Percentiles rank a stretch among this genome's conserved stretches.
Conservation (phyloP, 2,888 invertebrate genomes). For the Nemapogon koenigi region DNA sequence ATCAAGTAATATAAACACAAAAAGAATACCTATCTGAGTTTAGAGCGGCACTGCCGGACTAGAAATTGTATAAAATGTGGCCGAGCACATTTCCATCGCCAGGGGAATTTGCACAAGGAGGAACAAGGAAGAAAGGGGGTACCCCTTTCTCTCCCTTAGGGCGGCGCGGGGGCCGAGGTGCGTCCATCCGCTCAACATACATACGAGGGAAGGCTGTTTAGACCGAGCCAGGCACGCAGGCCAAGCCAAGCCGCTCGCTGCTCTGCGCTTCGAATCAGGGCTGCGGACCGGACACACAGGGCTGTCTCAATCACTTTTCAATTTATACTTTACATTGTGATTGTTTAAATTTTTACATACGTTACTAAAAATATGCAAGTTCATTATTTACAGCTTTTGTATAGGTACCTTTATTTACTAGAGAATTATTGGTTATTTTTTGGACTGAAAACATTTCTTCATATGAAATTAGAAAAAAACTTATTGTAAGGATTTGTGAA, state of each 20-base stretch:
- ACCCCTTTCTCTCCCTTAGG: conserved; percentile 58
- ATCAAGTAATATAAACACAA: conserved; percentile 12
- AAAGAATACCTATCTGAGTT: too few species aligned
- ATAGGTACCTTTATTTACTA: too few species aligned
- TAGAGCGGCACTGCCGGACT: conserved; percentile 36
- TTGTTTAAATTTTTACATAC: too few species aligned
- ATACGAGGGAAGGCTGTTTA: conserved; percentile 59
- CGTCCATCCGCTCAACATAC: conserved; percentile 50
- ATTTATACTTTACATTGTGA: too few species aligned
- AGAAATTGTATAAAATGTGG: conserved; percentile 66
- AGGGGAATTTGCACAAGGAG: conserved; percentile 66
- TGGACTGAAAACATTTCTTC: too few species aligned
- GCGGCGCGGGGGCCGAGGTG: conserved; percentile 23
- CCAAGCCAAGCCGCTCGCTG: conserved; percentile 26
- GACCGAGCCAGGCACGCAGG: conserved; percentile 60
- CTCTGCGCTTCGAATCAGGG: conserved; percentile 59
- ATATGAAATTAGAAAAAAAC: too few species aligned
- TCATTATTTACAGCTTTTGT: too few species aligned
- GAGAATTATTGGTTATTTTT: too few species aligned
- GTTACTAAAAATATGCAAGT: too few species aligned
- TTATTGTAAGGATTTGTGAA: too few species aligned
- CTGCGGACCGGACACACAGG: conserved; percentile 57
- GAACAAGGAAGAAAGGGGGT: conserved; percentile 59
- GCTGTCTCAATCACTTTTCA: conserved; percentile 31
- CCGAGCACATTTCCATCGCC: conserved; percentile 64